Conservation (phyloP, 2,888 invertebrate genomes). For the Sinodicranocentrus sp. region DNA sequence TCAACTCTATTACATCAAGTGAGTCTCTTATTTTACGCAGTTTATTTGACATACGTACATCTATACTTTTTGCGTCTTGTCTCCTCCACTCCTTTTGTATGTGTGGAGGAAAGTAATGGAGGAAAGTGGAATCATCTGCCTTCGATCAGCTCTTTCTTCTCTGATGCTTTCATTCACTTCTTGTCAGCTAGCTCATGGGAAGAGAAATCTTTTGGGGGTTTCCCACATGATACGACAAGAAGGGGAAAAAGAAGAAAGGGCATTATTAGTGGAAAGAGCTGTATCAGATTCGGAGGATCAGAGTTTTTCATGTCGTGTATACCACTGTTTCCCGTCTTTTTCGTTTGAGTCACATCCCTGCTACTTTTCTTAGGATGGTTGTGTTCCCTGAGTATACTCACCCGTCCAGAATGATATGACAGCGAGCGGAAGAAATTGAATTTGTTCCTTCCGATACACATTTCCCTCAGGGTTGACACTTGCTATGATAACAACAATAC, state of each 20-base stretch:
- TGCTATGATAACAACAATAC: constrained; percentile 45
- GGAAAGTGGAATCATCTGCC: neutral
- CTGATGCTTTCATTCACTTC: constrained; percentile 25
- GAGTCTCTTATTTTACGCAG: too few species aligned
- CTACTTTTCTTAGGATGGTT: too few species aligned
- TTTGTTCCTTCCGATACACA: constrained; percentile 46
- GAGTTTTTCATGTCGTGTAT: too few species aligned
- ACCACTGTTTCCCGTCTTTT: too few species aligned
- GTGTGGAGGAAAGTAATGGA: neutral
- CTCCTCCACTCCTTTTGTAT: too few species aligned
- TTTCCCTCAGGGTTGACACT: constrained; percentile 44
- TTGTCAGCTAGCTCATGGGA: constrained; percentile 2
- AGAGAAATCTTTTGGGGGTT: constrained; percentile 14
- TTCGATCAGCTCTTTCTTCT: constrained; percentile 9
- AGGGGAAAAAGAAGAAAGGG: neutral
- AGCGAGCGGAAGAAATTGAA: constrained; percentile 36
- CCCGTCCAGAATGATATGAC: constrained; percentile 21
- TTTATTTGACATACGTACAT: too few species aligned
- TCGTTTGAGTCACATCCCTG: too few species aligned
- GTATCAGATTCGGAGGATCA: constrained; percentile 13
- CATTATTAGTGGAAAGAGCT: constrained; percentile 2
- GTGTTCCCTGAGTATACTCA: too few species aligned
- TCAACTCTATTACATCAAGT: too few species aligned
- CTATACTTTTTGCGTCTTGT: too few species aligned
- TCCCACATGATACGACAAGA: neutral